Percentiles rank a stretch among this genome's conserved stretches.
phyloP scores from a whole-genome alignment of 2,888 invertebrate genomes.

The Hirtodrosophila alboralis region DNA sequence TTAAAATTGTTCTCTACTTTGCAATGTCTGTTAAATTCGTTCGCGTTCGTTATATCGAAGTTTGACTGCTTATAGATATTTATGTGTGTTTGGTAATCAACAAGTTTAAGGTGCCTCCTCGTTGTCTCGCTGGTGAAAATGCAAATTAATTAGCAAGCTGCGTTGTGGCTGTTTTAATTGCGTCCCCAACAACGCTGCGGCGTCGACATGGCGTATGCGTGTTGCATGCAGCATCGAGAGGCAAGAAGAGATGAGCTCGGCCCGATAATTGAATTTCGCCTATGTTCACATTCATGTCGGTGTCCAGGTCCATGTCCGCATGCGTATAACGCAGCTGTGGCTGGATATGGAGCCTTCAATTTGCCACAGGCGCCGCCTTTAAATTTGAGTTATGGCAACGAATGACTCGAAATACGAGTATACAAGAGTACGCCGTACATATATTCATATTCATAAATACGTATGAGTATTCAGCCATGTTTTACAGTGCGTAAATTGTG shows the following conservation, averaged over 20 bases:
- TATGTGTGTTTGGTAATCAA: slow-evolving; percentile 55
- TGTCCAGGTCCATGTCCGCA: slow-evolving; percentile 29
- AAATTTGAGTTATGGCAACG: slow-evolving; percentile 67
- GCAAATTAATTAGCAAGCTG: slow-evolving; percentile 74
- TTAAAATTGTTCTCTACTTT: too few species aligned
- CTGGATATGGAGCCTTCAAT: slow-evolving; percentile 58
- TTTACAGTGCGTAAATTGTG: slow-evolving; percentile 62
- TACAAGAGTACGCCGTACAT: too few species aligned
- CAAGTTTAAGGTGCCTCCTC: slow-evolving; percentile 53
- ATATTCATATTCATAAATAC: slow-evolving; percentile 10
- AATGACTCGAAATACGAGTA: slow-evolving; percentile 34
- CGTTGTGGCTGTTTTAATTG: slow-evolving; percentile 70
- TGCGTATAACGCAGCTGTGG: slow-evolving; percentile 62
- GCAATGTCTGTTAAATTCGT: too few species aligned
- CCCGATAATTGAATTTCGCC: slow-evolving; percentile 70
- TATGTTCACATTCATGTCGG: slow-evolving; percentile 14
- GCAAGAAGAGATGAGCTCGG: slow-evolving; percentile 16
- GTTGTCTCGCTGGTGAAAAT: slow-evolving; percentile 52
- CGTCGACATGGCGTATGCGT: slow-evolving; percentile 69
- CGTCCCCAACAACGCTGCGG: slow-evolving; percentile 29
- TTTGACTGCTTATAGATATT: background rate
- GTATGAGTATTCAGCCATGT: slow-evolving; percentile 5
- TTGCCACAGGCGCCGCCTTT: slow-evolving; percentile 73
- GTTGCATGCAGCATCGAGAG: slow-evolving; percentile 50
- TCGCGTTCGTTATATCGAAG: background rate